Conservation (phyloP, 2,797 vertebrate species). For the Eulemur albifrons region DNA sequence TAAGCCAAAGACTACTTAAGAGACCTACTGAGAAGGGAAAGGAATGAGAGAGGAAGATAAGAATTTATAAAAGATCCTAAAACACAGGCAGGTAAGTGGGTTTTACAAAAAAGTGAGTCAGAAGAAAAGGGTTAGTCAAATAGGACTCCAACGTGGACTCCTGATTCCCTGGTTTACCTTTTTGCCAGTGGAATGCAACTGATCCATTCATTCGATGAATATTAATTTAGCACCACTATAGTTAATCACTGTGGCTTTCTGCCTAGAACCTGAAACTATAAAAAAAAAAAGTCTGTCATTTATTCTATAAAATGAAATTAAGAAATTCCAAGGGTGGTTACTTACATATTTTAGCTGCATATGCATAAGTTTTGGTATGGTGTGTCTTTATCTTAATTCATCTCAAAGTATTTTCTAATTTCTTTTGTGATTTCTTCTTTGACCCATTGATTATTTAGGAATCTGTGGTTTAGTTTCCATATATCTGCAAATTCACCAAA, state of each 20-base stretch:
- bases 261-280: background rate
- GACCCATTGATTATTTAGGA: background rate
- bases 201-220: constrained; percentile 16
- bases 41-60: background rate
- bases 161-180: constrained; percentile 23
- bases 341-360: background rate
- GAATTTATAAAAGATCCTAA: constrained; percentile 3
- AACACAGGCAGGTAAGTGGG: background rate
- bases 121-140: background rate
- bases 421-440: background rate
- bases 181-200: background rate
- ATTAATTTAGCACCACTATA: background rate
- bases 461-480: background rate
- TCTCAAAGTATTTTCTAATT: background rate
- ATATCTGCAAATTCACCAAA: background rate
- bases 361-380: background rate
- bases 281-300: background rate
- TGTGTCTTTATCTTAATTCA: background rate
- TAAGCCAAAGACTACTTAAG: background rate
- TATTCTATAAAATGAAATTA: constrained; percentile 30
- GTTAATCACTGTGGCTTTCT: background rate
- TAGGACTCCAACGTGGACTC: background rate
- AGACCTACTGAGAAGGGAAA: background rate
- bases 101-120: background rate
- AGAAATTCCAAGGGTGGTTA: background rate